Base-by-base conservation (phyloP, 1,140 invertebrate species). In the Monomorium pharaonis region DNA sequence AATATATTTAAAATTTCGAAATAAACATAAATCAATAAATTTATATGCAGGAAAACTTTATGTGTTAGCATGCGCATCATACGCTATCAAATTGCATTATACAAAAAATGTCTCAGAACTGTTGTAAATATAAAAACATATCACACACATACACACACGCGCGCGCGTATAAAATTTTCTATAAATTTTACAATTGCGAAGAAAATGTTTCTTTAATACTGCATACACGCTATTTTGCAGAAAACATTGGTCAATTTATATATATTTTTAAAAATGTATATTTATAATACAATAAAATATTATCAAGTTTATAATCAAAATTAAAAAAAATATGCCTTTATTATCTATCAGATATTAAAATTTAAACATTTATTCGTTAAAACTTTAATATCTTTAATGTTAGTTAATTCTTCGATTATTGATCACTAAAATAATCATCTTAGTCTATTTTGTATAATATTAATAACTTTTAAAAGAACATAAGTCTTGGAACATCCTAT, bases 31-130 rank as follows among this genome's bases (percentile, higher is more conserved):
- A 77, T 10, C 14, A 33, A 56, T 54, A 69, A 14, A 54, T 72
- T 63, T 56, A 24, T 44, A 42, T 18, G 47, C 21, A 42, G 27
- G 14, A n/a, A 80, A 69, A 47, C 67, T 30, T 47, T 24, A 33
- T 37, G 47, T 30, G 24, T 70, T n/a, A 24, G 62, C 77, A 72
- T 83, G 67, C 78, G 51, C 24, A 30, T 58, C 12, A 37, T 56
- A 42, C 7, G 37, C 10, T 42, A 12, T 12, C 24, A 81, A 78
- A 18, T 72, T 69, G 24, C 18, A 44, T 44, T 49, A n/a, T 37
- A n/a, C 18, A 16, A 33, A 42, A 37, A 70, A 18, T 81, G 44
- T 65, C 33, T 70, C 33, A 58, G 65, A 44, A 33, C 2, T 6
- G 56, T 4, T 44, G 6, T 27, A 67, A 65, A 65, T n/a, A 65